Percentiles rank a stretch among this genome's conserved stretches.
These are phyloP conservation scores for Proales similis DNA, from an alignment of 1,140 invertebrate genomes.

Conservation along the genomic window DNA sequence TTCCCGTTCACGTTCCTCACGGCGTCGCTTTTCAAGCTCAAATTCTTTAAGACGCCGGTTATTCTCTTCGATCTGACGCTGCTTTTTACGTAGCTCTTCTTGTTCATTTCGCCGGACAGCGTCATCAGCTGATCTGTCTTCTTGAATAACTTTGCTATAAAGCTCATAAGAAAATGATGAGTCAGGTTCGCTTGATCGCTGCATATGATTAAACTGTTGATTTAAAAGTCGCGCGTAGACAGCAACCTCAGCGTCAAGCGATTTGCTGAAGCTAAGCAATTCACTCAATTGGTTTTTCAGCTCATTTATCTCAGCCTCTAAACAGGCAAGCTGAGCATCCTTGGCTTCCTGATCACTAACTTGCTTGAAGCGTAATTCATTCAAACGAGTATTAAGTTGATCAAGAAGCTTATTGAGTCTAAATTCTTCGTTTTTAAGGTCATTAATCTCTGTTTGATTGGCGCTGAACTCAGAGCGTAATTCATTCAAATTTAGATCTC, in stretches of 20 bases:
- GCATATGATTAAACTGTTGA: constrained; percentile 17
- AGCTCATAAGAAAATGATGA: too few relatives aligned
- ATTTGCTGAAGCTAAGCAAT: constrained; percentile 36
- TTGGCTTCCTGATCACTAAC: not conserved
- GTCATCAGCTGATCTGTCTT: constrained; percentile 1
- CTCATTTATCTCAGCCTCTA: constrained; percentile 24
- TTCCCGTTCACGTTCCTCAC: constrained; percentile 11
- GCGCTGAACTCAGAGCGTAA: not conserved
- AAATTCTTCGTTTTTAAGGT: constrained; percentile 30
- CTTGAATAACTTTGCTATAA: constrained; percentile 20
- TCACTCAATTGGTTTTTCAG: constrained; percentile 23
- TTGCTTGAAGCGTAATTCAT: not conserved
- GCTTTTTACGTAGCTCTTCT: constrained; percentile 16
- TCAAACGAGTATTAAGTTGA: not conserved
- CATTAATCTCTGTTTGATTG: constrained; percentile 20
- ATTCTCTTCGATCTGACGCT: constrained; percentile 31
- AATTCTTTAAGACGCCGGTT: constrained; percentile 18
- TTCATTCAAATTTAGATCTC: constrained; percentile 2
- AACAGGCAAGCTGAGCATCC: not conserved
- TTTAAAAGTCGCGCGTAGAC: constrained; percentile 30
- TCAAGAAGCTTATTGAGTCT: constrained; percentile 22
- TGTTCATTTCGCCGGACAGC: constrained; percentile 4
- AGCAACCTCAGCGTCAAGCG: constrained; percentile 26
- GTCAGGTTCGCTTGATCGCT: too few relatives aligned
- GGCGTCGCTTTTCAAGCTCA: constrained; percentile 4